Conservation (phyloP, 1,140 invertebrate genomes). For the Rhopalosiphum maidis region DNA sequence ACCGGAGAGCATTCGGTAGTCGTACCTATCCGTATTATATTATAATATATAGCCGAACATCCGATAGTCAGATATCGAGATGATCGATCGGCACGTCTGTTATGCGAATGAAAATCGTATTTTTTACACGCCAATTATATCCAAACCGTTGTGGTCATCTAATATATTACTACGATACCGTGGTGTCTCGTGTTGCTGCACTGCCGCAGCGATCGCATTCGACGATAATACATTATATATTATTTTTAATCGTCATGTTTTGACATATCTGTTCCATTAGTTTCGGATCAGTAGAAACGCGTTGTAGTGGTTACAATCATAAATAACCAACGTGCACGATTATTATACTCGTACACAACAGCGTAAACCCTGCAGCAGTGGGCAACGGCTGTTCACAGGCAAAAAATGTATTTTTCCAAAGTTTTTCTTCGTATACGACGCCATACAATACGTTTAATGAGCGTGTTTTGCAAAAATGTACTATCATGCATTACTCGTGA, state of each 20-base stretch:
- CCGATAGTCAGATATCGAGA: neutral
- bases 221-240: neutral
- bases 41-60: neutral
- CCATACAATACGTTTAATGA: no score
- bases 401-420: no score
- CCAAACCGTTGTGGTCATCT: neutral
- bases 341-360: no score
- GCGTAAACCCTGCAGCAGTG: no score
- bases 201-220: neutral
- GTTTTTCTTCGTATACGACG: no score
- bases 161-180: neutral
- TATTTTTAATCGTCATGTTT: neutral
- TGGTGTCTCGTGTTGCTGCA: neutral
- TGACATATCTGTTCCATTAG: slow-evolving; percentile 2
- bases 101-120: neutral
- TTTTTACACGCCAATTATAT: slow-evolving; percentile 11
- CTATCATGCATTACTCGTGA: no score
- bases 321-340: no score
- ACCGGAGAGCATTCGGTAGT: neutral
- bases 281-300: no score
- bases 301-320: no score
- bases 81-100: slow-evolving; percentile 1
- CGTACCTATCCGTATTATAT: neutral
- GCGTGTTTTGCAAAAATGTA: no score
- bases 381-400: no score